A percentile compares a stretch with the other conserved stretches of the same genome.
Conservation (phyloP, 2,888 invertebrate genomes). For the Gasteruption jaculator region DNA sequence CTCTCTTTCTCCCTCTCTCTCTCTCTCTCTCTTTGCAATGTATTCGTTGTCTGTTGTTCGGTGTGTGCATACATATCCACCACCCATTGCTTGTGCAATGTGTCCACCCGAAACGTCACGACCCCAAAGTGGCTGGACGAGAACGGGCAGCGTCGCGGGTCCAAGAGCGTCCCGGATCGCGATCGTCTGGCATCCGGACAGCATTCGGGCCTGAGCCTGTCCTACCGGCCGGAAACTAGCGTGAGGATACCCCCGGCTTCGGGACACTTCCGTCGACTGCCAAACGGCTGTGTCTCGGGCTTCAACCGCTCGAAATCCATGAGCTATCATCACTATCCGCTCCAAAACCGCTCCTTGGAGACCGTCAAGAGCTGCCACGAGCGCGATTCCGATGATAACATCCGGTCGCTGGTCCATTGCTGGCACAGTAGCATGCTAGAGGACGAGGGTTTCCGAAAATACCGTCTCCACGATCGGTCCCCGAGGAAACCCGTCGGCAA, state of each 20-base stretch:
- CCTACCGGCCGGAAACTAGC: slow-evolving; percentile 35
- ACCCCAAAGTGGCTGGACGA: slow-evolving; percentile 71
- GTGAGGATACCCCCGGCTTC: slow-evolving; percentile 36
- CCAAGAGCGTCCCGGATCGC: slow-evolving; percentile 7
- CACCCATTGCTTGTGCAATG: slow-evolving; percentile 33
- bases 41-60: slow-evolving; percentile 29
- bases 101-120: slow-evolving; percentile 26
- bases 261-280: slow-evolving; percentile 28
- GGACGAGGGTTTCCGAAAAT: not conserved
- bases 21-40: slow-evolving; percentile 3
- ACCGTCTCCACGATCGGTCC: not conserved
- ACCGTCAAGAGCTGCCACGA: not conserved
- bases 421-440: not conserved
- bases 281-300: no score
- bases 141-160: slow-evolving; percentile 64
- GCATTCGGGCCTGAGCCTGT: slow-evolving; percentile 32
- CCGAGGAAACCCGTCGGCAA: not conserved
- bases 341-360: no score
- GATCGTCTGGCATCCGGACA: slow-evolving; percentile 8
- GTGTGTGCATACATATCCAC: slow-evolving; percentile 6
- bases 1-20: not conserved
- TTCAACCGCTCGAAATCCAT: slow-evolving; percentile 36
- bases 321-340: no score
- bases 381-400: not conserved
- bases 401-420: not conserved